Base-by-base conservation (phyloP, 2,113 vertebrate genomes). In the Rhinoderma darwinii region DNA sequence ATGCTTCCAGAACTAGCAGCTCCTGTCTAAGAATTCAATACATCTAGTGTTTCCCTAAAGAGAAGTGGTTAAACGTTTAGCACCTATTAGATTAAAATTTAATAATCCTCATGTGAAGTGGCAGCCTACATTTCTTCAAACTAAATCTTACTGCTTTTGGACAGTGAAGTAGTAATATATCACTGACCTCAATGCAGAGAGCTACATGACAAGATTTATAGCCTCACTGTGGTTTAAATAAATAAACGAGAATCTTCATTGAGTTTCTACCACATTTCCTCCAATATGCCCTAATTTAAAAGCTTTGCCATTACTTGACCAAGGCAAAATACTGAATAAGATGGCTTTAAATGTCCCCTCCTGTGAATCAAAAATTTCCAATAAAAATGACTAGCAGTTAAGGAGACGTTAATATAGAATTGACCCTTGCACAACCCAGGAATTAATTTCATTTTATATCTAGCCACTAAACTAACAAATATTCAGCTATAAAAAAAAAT, bases 241-340 rank as follows among this genome's bases (percentile, higher is more conserved):
- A 84, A 84, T 84, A 75, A 73, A 72, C n/a, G n/a, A 43, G 50
- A 81, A 81, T 50, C 75, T 70, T 80, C 70, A 79, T 79, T 37
- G 59, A 61, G 75, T 84, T 84, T 84, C 37, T 84, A 54, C 83
- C 75, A 86, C 61, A 80, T 78, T 86, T 61, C 51, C 84, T 86
- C 75, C 41, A 68, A 51, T 75, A n/a, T 86, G 35, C 41, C 41
- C 59, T 78, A 41, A 63, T 59, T 86, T 68, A 86, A 37, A 59
- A 27, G 84, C 37, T 27, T 37, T 74, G 25, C 68, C 43, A 78
- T 68, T 86, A 44, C 75, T 50, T 35, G 35, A 47, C 74, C 32
- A 76, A 84, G 43, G 27, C 18, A n/a, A 86, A 66, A 68, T 59
- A 37, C 59, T 41, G 75, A 79, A 68, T 78, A 74, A 51, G 25